These are phyloP conservation scores for Andrena dorsata DNA, from an alignment of 2,888 invertebrate species.

Conservation along the genomic window DNA sequence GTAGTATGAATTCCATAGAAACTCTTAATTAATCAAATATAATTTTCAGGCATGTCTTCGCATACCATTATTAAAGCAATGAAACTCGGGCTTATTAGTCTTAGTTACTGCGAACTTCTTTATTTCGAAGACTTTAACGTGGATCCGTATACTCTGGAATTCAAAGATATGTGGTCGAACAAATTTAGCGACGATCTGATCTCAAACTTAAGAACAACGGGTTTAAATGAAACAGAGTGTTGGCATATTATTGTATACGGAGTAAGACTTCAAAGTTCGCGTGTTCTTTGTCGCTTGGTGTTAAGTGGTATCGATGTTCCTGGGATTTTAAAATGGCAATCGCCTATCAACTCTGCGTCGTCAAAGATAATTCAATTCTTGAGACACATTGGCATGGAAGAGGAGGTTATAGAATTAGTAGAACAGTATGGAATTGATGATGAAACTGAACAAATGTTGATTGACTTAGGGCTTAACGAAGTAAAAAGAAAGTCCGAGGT, in stretches of 20 bases:
- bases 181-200: constrained; percentile 56
- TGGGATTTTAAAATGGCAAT: constrained; percentile 70
- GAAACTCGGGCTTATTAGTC: constrained; percentile 68
- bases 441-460: constrained; percentile 63
- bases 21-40: constrained; percentile 14
- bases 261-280: constrained; percentile 58
- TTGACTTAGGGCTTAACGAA: constrained; percentile 65
- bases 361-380: constrained; percentile 61
- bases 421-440: constrained; percentile 66
- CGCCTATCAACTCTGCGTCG: constrained; percentile 30
- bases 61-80: constrained; percentile 68
- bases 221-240: constrained; percentile 61
- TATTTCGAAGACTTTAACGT: constrained; percentile 59
- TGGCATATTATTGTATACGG: constrained; percentile 64
- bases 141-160: constrained; percentile 35
- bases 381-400: constrained; percentile 58
- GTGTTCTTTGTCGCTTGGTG: constrained; percentile 53
- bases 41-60: constrained; percentile 64
- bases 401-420: constrained; percentile 56
- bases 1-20: background rate
- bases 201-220: constrained; percentile 54
- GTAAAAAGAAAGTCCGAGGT: constrained; percentile 26
- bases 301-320: constrained; percentile 65
- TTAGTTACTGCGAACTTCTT: constrained; percentile 52
- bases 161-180: constrained; percentile 31